Conservation (phyloP, 2,113 vertebrate species). For the Larimichthys crocea region DNA sequence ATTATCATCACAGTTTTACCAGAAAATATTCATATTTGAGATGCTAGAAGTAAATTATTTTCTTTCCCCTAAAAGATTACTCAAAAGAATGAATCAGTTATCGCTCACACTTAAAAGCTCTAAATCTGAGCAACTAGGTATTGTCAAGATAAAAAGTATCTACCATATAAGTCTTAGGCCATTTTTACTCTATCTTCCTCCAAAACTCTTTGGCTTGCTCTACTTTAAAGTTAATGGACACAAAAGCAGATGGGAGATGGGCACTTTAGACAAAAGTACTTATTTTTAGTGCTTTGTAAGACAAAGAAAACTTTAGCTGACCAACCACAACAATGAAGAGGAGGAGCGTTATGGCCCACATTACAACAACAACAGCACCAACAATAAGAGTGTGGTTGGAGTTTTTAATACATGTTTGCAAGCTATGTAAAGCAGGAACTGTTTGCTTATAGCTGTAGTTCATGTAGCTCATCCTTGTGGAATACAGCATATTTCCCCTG, state of each 20-base stretch:
- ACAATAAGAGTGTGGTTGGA: neutral
- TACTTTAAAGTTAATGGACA: conserved; percentile 3
- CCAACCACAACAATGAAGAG: neutral
- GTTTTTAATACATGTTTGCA: neutral
- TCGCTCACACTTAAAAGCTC: neutral
- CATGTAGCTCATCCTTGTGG: neutral
- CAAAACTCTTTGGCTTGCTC: neutral
- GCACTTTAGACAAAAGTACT: neutral
- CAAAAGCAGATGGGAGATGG: neutral
- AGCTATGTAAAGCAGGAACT: neutral
- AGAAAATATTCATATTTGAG: neutral
- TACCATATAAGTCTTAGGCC: no score
- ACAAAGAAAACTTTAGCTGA: neutral
- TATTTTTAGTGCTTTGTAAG: conserved; percentile 2
- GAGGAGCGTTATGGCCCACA: neutral
- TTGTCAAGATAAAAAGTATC: neutral
- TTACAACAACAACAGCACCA: neutral
- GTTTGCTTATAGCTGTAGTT: neutral
- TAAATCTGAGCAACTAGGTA: neutral
- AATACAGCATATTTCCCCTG: neutral
- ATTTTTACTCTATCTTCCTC: neutral
- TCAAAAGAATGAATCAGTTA: neutral
- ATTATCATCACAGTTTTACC: neutral
- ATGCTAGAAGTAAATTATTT: neutral
- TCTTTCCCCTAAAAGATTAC: neutral